Evolutionary conservation across 2,113 vertebrate genomes (phyloP).

Genomic region (Ivindomyrus marchei): DNA sequence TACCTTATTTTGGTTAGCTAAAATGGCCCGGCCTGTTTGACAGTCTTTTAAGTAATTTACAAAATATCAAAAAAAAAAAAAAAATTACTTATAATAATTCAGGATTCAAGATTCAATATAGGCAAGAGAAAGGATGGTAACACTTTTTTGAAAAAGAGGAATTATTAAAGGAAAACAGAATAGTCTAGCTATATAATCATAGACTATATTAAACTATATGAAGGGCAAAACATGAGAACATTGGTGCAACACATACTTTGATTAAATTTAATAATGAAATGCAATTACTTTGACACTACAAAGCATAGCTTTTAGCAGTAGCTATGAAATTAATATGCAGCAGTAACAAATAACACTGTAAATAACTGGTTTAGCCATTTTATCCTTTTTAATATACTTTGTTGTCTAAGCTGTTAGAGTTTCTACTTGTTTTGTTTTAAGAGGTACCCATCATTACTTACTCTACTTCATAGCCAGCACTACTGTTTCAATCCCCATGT

Average conservation of each 20-base stretch:
- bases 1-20: background rate
- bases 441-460: background rate
- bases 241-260: background rate
- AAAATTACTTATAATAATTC: background rate
- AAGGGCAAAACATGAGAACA: background rate
- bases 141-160: background rate
- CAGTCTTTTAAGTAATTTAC: background rate
- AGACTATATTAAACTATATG: background rate
- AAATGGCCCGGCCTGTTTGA: background rate
- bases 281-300: background rate
- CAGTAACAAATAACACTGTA: background rate
- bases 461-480: background rate
- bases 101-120: background rate
- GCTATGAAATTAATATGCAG: background rate
- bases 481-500: background rate
- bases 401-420: background rate
- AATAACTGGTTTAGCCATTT: background rate
- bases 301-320: background rate
- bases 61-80: background rate
- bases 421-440: background rate
- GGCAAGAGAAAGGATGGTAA: background rate
- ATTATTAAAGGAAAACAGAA: background rate
- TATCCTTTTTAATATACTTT: background rate
- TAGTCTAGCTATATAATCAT: background rate
- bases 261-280: background rate